Percentiles rank a stretch among this genome's conserved stretches.
Evolutionary conservation across 2,888 invertebrate species (phyloP).

Genomic region (Trachelus stipa): DNA sequence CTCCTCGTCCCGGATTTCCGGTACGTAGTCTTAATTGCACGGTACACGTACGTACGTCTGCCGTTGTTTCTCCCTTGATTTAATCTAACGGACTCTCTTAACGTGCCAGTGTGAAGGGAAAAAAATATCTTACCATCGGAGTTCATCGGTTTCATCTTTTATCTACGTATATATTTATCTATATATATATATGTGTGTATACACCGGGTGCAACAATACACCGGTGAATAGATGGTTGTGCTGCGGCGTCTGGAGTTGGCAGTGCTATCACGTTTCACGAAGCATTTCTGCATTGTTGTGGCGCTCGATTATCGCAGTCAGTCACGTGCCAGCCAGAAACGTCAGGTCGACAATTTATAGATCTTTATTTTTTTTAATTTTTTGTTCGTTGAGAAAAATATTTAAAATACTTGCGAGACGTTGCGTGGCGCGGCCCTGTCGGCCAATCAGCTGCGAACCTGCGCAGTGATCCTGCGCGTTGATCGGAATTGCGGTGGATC

Average conservation of each 20-base stretch:
- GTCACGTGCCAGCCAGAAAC: not conserved
- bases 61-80: not conserved
- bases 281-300: not conserved
- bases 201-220: not conserved
- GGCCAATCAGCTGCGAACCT: not conserved
- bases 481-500: not conserved
- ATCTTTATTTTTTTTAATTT: not conserved
- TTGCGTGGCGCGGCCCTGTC: not conserved
- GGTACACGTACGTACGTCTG: not conserved
- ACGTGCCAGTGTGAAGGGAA: not conserved
- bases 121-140: not conserved
- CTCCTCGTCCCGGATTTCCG: not conserved
- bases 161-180: not conserved
- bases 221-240: not conserved
- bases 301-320: not conserved
- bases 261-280: not conserved
- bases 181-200: not conserved
- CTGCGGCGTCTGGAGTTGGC: not conserved
- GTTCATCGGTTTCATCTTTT: not conserved
- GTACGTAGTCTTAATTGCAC: not conserved
- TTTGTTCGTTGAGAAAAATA: not conserved
- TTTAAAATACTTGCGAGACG: not conserved
- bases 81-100: not conserved
- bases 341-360: not conserved
- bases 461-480: not conserved